Evolutionary conservation across 2,797 vertebrate species (phyloP), one percentile per base, ranked within the genome.

Genomic region (Pseudomugil gertrudae): DNA sequence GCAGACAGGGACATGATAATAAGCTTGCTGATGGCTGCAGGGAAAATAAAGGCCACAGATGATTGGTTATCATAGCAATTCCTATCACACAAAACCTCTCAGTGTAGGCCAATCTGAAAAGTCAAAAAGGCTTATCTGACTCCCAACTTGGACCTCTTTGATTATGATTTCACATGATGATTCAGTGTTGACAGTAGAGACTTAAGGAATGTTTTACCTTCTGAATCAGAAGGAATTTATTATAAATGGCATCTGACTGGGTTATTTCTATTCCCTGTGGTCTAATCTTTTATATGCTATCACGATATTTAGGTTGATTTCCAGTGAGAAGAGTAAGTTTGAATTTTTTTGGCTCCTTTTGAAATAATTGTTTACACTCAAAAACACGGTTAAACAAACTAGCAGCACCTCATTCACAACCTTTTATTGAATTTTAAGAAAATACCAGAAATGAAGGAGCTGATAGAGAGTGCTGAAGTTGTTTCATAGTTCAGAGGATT

Each of bases 1-100:
- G 84, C 81, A 90, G 88, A 90, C 88, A 83, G 80, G 76, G 83
- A 87, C 86, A 88, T 86, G 89, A 87, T 92, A 92, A 92, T 90
- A 89, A 88, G 90, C 85, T 59, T 30, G 74, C 79, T 87, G 84
- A 92, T 88, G 84, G 84, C 90, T 85, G 85, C 79, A 52, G 88
- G 87, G 84, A 81, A 83, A 84, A 84, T 81, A 87, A 88, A 86
- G 77, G 79, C 85, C 79, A 77, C 69, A 19, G 36, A 72, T 78
- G 57, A 84, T 78, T 83, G 84, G 83, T 74, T 86, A 88, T 87
- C 84, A 69, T 52, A 77, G 74, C 84, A 70, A 68, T 84, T 55
- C 51, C 61, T 67, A 81, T 85, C 88, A 72, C 66, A 36, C 69
- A 69, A 67, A 65, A 69, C 84, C 70, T 82, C 77, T 47, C 57